These are phyloP conservation scores for Myotis planiceps DNA, from an alignment of 2,797 vertebrate species.

Conservation along the genomic window DNA sequence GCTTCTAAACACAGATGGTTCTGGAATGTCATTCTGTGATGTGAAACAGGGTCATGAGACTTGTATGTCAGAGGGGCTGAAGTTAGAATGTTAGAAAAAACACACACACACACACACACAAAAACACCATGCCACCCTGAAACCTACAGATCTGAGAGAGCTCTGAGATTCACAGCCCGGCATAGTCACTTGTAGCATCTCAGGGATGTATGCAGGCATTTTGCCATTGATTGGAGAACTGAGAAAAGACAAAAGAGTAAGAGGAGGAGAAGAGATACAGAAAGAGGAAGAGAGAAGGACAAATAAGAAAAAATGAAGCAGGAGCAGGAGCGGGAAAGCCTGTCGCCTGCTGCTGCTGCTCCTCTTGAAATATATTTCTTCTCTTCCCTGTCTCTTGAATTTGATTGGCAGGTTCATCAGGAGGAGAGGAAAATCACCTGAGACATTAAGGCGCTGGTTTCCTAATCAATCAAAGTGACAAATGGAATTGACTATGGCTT, in stretches of 20 bases:
- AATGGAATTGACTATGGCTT: slow-evolving; percentile 12
- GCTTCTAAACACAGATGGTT: slow-evolving; percentile 3
- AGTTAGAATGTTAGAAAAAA: not conserved
- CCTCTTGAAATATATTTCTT: not conserved
- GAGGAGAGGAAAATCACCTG: slow-evolving; percentile 35
- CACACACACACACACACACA: not conserved
- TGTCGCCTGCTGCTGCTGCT: not conserved
- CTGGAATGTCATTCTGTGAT: not conserved
- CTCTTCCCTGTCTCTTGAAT: slow-evolving; percentile 29
- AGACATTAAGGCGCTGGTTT: slow-evolving; percentile 33
- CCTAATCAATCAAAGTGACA: slow-evolving; percentile 45
- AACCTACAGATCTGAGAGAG: not conserved
- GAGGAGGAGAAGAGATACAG: not conserved
- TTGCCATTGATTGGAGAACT: not conserved
- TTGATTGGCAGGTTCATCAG: slow-evolving; percentile 22
- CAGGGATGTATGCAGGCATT: not conserved
- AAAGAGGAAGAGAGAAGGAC: not conserved
- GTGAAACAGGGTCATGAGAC: not conserved
- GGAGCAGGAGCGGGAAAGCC: not conserved
- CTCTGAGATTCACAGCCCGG: not conserved
- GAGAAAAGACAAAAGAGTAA: not conserved
- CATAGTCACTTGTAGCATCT: not conserved
- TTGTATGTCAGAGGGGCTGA: not conserved
- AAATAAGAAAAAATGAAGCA: not conserved
- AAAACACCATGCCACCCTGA: not conserved